Conservation (phyloP, 2,797 vertebrate species). For the Spinus olivaceus region DNA sequence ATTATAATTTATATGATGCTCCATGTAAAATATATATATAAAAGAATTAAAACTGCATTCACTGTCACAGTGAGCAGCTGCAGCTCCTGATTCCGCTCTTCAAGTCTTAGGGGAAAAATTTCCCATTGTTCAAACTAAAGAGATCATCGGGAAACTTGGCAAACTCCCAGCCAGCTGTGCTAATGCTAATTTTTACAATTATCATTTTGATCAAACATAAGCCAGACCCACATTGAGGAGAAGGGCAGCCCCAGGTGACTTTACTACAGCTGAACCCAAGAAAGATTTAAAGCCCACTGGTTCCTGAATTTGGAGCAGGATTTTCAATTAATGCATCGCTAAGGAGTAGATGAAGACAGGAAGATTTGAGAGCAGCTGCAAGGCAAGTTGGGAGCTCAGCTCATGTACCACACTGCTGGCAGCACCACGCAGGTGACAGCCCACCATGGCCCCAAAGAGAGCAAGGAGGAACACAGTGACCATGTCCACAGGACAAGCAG, state of each 20-base stretch:
- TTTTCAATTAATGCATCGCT: background rate
- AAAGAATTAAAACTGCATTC: background rate
- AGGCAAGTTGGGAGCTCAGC: background rate
- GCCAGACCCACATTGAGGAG: background rate
- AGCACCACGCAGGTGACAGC: background rate
- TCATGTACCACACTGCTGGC: background rate
- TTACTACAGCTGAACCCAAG: background rate
- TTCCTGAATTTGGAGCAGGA: background rate
- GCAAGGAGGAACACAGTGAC: accelerated
- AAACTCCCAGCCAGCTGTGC: background rate
- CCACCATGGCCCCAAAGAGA: background rate
- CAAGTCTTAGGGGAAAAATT: background rate
- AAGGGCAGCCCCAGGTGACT: background rate
- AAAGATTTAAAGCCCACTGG: background rate
- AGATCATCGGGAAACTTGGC: background rate
- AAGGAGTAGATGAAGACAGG: background rate
- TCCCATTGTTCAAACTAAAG: background rate
- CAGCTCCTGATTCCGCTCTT: background rate
- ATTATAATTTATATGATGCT: background rate
- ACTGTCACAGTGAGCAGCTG: background rate
- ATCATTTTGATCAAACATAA: background rate
- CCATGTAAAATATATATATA: background rate
- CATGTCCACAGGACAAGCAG: background rate
- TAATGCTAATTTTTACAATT: background rate
- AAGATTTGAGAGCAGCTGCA: background rate